Percentiles rank a stretch among this genome's conserved stretches.
Evolutionary conservation across 2,888 invertebrate species (phyloP).

Genomic region (Eupithecia subumbrata): DNA sequence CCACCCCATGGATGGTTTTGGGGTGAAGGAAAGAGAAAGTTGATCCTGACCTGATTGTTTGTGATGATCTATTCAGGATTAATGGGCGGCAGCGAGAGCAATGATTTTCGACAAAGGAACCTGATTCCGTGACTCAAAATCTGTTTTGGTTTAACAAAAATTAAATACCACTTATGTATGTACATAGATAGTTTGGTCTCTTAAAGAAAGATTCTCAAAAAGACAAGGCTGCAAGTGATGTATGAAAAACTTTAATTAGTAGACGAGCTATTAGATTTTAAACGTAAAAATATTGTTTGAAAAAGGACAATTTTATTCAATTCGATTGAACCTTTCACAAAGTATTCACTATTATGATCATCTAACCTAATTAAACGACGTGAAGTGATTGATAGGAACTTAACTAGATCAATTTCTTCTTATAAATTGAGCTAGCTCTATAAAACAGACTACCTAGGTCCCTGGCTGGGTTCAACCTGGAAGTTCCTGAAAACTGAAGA

Average conservation of each 20-base stretch:
- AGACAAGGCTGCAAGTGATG: too few species aligned
- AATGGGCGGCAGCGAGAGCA: conserved; percentile 40
- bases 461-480: background rate
- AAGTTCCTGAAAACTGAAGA: background rate
- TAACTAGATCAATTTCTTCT: background rate
- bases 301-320: too few species aligned
- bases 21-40: conserved; percentile 45
- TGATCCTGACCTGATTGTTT: conserved; percentile 45
- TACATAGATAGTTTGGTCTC: background rate
- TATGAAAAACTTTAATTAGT: too few species aligned
- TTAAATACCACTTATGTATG: background rate
- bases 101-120: conserved; percentile 41
- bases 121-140: conserved; percentile 1
- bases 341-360: background rate
- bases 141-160: background rate
- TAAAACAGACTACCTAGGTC: background rate
- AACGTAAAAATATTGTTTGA: too few species aligned
- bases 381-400: background rate
- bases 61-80: conserved; percentile 46
- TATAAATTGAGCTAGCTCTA: background rate
- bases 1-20: background rate
- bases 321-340: background rate
- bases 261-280: background rate
- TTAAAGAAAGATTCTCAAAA: too few species aligned
- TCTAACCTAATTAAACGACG: background rate